phyloP scores from a whole-genome alignment of 1,140 invertebrate species.

The Drosophila teissieri region DNA sequence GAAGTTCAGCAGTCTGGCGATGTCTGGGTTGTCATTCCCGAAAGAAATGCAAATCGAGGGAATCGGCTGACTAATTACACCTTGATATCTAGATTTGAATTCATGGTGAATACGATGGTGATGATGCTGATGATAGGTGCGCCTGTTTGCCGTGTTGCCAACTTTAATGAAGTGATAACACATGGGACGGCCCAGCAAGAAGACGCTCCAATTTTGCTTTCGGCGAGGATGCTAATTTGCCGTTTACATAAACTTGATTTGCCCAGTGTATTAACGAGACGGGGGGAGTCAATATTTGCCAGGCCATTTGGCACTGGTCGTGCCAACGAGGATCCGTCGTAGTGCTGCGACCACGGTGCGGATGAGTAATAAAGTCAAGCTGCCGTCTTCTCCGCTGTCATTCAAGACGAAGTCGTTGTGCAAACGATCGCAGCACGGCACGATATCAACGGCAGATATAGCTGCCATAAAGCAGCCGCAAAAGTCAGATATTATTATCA shows the following conservation, averaged over 20 bases:
- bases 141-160: constrained; percentile 37
- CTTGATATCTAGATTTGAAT: constrained; percentile 25
- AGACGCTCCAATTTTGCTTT: constrained; percentile 44
- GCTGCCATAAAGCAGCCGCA: constrained; percentile 10
- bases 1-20: not conserved
- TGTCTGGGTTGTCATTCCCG: too few relatives aligned
- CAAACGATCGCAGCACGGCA: constrained; percentile 55
- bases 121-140: constrained; percentile 29
- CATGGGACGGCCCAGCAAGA: not conserved
- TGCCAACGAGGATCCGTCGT: constrained; percentile 49
- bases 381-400: constrained; percentile 35
- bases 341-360: constrained; percentile 41
- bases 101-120: not conserved
- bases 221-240: constrained; percentile 37
- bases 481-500: constrained; percentile 45
- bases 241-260: constrained; percentile 61
- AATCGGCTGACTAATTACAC: constrained; percentile 23
- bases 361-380: constrained; percentile 81
- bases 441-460: constrained; percentile 50
- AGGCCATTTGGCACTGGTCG: constrained; percentile 68
- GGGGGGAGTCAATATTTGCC: constrained; percentile 58
- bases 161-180: constrained; percentile 72
- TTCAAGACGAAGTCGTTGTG: constrained; percentile 43
- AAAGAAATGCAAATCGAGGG: constrained; percentile 16
- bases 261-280: constrained; percentile 58